These are phyloP conservation scores for Notothenia rossii DNA, from an alignment of 2,113 vertebrate species.

Conservation along the genomic window DNA sequence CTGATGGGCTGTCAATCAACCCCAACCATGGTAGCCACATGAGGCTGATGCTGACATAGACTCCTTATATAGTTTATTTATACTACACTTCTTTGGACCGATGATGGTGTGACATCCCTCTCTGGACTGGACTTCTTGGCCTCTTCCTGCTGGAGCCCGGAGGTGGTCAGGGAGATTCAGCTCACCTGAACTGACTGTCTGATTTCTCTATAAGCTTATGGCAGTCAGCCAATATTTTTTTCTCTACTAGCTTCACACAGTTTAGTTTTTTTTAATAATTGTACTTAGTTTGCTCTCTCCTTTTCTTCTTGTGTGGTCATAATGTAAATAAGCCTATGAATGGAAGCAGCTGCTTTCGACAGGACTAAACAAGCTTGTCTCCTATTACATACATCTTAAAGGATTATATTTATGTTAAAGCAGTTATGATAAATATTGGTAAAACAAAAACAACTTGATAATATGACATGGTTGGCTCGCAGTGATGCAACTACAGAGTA, in stretches of 20 bases:
- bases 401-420: not conserved
- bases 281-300: not conserved
- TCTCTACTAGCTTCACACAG: too few relatives aligned
- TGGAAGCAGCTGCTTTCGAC: not conserved
- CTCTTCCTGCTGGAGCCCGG: slow-evolving; percentile 14
- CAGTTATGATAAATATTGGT: not conserved
- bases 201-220: slow-evolving; percentile 1
- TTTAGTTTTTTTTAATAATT: not conserved
- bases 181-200: slow-evolving; percentile 17
- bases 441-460: too few relatives aligned
- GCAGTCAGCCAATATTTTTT: not conserved
- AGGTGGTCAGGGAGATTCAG: slow-evolving; percentile 1
- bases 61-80: not conserved
- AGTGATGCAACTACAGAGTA: too few relatives aligned
- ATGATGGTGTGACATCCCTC: not conserved
- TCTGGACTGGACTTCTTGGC: not conserved
- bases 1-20: not conserved
- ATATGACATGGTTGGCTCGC: too few relatives aligned
- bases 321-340: not conserved
- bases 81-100: too few relatives aligned
- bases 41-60: not conserved
- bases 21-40: not conserved
- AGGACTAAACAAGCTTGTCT: not conserved
- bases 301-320: too few relatives aligned
- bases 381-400: not conserved